Conservation (phyloP, 1,140 invertebrate genomes). For the Leguminivora glycinivorella region DNA sequence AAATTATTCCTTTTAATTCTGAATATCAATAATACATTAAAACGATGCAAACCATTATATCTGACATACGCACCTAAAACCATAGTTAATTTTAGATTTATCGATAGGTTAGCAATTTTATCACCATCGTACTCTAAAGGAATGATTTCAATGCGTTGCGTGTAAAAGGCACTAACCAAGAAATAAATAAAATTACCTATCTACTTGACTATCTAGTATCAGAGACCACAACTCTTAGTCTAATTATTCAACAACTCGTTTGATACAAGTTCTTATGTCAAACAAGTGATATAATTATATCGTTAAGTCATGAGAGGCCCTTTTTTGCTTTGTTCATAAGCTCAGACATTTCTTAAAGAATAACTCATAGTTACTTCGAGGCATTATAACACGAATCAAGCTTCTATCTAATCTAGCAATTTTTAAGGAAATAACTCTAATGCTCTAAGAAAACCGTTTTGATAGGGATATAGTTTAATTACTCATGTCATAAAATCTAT, state of each 20-base stretch:
- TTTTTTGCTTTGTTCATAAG: background rate
- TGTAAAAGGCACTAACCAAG: conserved; percentile 23
- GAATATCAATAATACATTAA: background rate
- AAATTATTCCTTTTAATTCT: background rate
- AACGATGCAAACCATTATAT: background rate
- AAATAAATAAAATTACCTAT: conserved; percentile 15
- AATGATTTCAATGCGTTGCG: conserved; percentile 10
- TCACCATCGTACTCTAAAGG: conserved; percentile 2
- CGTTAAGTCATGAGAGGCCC: too few relatives aligned
- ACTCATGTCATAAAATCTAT: background rate
- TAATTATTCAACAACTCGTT: background rate
- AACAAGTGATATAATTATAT: too few relatives aligned
- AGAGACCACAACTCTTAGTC: background rate
- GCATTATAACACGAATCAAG: background rate
- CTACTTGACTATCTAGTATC: conserved; percentile 19
- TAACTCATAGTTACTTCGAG: background rate
- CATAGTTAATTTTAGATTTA: background rate
- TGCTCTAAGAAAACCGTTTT: background rate
- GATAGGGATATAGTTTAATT: background rate
- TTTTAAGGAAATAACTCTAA: background rate
- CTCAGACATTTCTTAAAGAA: background rate
- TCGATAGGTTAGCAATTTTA: background rate
- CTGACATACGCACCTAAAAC: background rate
- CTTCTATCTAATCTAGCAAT: background rate
- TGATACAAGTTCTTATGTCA: too few relatives aligned